Evolutionary conservation across 2,797 vertebrate genomes (phyloP).

Genomic region (Urosaurus nigricauda): DNA sequence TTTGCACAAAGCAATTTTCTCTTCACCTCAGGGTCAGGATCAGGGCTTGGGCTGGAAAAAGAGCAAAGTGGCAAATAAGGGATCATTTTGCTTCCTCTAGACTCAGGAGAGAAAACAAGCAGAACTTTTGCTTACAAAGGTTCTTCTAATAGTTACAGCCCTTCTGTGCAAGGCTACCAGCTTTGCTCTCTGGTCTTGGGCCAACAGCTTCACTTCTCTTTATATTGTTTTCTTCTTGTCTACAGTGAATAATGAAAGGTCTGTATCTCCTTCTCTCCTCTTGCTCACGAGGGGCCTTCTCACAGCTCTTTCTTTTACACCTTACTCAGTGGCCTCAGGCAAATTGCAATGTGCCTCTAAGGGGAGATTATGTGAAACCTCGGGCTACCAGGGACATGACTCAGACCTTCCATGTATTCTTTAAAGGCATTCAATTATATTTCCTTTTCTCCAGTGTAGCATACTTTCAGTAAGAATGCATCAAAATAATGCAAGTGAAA

Average conservation of each 20-base stretch:
- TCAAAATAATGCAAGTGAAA: neutral
- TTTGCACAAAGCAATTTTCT: conserved; percentile 25
- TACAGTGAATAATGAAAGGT: neutral
- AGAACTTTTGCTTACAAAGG: conserved; percentile 36
- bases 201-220: neutral
- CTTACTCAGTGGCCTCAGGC: neutral
- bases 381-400: conserved; percentile 21
- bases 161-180: neutral
- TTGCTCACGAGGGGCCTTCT: neutral
- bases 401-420: conserved; percentile 14
- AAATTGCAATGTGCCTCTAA: neutral
- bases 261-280: accelerated
- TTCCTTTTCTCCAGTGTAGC: neutral
- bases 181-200: conserved; percentile 22
- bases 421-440: conserved; percentile 22
- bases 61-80: neutral
- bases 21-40: neutral
- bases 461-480: neutral
- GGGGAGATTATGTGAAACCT: neutral
- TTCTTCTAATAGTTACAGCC: neutral
- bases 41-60: conserved; percentile 10
- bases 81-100: neutral
- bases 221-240: neutral
- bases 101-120: conserved; percentile 17
- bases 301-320: neutral